These are phyloP conservation scores for Nycticorax nycticorax DNA, from an alignment of 2,113 vertebrate species.

Conservation along the genomic window DNA sequence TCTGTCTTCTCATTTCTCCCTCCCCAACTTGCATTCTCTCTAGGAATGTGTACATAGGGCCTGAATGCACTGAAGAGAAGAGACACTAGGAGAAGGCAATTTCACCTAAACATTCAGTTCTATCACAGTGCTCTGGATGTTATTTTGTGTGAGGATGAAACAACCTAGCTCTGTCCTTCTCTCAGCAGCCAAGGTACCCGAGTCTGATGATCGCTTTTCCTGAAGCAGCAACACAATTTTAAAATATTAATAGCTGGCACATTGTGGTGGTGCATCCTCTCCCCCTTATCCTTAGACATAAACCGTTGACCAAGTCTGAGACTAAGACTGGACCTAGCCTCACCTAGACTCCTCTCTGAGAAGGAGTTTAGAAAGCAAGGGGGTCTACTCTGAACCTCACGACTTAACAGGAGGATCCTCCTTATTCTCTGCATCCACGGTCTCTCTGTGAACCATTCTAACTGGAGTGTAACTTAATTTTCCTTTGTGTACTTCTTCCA, in stretches of 20 bases:
- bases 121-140: background rate
- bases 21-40: background rate
- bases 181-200: background rate
- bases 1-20: background rate
- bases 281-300: too few relatives aligned
- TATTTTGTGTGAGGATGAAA: background rate
- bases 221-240: background rate
- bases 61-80: background rate
- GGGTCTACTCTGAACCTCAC: too few relatives aligned
- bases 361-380: too few relatives aligned
- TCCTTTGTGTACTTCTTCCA: too few relatives aligned
- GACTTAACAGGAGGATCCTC: too few relatives aligned
- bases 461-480: too few relatives aligned
- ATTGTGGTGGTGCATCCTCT: too few relatives aligned
- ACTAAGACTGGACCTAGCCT: too few relatives aligned
- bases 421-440: too few relatives aligned
- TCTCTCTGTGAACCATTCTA: too few relatives aligned
- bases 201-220: background rate
- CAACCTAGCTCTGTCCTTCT: background rate
- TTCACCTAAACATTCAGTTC: background rate
- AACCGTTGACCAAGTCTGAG: too few relatives aligned
- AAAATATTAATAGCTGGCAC: background rate
- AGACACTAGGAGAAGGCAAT: background rate
- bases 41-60: rapidly evolving
- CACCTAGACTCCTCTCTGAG: too few relatives aligned